Base-by-base conservation (phyloP, 2,888 invertebrate species). In the Camponotus fellah region DNA sequence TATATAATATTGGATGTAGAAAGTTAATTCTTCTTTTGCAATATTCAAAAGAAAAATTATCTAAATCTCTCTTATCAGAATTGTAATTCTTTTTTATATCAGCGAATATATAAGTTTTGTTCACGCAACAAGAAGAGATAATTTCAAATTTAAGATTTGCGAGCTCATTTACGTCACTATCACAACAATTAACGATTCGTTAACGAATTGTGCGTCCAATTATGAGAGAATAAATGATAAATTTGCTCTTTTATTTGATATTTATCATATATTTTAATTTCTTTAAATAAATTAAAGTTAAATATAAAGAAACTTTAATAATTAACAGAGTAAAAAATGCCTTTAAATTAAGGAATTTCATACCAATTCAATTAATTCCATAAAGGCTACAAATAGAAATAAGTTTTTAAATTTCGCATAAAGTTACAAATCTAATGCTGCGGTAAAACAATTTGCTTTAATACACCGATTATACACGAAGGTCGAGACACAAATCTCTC, bases 381-480 rank as follows among this genome's bases (percentile, higher is more conserved):
- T 1, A 14, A 21, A 32, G 10, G 58, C 26, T 43, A n/a, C 9
- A n/a, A 37, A 26, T 26, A 26, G 0, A 26, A 43, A 43, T 3
- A 43, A 10, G 64, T 49, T 75, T 49, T 58, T 58, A 5, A 56
- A 68, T 77, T 58, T 26, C 77, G 4, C 49, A 14, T 14, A 43
- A 43, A 43, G 53, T 77, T 56, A 56, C 43, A 14, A 43, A 77
- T 77, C n/a, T 77, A 77, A 77, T 17, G n/a, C 58, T n/a, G 43
- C 43, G n/a, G 40, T 58, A 32, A 53, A 68, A 58, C 58, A 68
- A 77, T 68, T 58, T 43, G 14, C 68, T 21, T 65, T 40, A 37
- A 76, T 65, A 37, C 37, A 68, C 68, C 32, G 79, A 37, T 80
- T 80, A 60, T 60, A 21, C n/a, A 40, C 34, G 79, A 62, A 49